Conservation (phyloP, 92 coral and sea anemone species). For the Porites cylindrica region DNA sequence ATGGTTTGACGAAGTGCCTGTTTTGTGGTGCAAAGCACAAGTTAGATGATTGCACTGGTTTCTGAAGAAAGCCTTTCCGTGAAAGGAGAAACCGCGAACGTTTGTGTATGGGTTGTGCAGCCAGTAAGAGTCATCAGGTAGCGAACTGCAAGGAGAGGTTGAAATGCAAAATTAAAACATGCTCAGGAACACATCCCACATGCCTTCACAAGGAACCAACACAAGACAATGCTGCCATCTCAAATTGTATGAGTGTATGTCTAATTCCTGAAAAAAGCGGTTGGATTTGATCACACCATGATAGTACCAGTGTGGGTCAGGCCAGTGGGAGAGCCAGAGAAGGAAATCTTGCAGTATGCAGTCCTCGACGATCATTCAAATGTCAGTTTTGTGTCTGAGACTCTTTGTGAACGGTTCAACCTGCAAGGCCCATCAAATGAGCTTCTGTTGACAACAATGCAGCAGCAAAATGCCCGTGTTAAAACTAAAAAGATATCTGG, state of each 20-base stretch:
- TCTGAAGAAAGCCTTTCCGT: constrained; percentile 1
- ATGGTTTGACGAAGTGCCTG: no score
- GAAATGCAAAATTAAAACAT: no score
- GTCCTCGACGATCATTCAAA: constrained; percentile 35
- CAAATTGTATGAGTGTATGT: constrained; percentile 44
- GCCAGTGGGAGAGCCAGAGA: neutral
- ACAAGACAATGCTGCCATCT: neutral
- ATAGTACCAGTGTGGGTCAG: constrained; percentile 41
- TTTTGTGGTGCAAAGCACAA: neutral
- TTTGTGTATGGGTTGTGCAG: no score
- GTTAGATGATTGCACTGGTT: neutral
- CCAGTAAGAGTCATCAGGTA: no score
- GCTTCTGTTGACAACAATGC: constrained; percentile 28
- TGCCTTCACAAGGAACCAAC: constrained; percentile 28
- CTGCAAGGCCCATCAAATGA: constrained; percentile 21
- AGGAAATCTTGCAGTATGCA: constrained; percentile 3
- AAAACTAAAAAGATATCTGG: no score
- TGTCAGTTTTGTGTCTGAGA: constrained; percentile 34
- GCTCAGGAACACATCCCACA: constrained; percentile 30
- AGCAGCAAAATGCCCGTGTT: constrained; percentile 13
- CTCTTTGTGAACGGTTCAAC: constrained; percentile 22
- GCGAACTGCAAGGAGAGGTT: no score
- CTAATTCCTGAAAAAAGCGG: no score
- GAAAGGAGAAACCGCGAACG: neutral
- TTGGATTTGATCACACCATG: constrained; percentile 24